Evolutionary conservation across 2,888 invertebrate species (phyloP).

Genomic region (Scrobipalpa costella): DNA sequence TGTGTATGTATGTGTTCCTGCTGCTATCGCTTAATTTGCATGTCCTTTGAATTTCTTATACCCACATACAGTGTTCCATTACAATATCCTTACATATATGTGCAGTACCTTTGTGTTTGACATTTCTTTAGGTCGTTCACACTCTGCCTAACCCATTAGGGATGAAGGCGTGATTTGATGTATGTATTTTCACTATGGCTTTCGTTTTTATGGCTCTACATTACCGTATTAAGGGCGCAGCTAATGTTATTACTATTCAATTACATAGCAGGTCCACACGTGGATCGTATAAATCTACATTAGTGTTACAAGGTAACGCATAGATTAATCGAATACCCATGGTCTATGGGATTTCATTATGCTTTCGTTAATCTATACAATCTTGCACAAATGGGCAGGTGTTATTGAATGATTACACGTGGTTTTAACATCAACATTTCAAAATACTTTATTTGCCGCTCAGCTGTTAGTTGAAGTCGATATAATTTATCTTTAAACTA

Average conservation of each 20-base stretch:
- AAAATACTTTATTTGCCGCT: not conserved
- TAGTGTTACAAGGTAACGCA: not conserved
- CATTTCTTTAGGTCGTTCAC: too few relatives aligned
- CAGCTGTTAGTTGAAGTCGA: not conserved
- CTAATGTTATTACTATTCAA: not conserved
- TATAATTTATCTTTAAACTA: not conserved
- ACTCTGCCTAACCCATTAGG: too few relatives aligned
- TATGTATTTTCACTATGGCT: not conserved
- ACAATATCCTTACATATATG: too few relatives aligned
- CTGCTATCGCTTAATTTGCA: too few relatives aligned
- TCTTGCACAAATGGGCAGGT: not conserved
- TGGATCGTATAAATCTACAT: not conserved
- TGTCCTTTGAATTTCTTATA: too few relatives aligned
- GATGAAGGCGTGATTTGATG: too few relatives aligned
- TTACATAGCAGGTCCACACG: not conserved
- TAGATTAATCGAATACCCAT: not conserved
- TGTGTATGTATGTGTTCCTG: too few relatives aligned
- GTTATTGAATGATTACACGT: not conserved
- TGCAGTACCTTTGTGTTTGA: too few relatives aligned
- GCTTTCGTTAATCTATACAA: too few relatives aligned
- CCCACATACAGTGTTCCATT: too few relatives aligned
- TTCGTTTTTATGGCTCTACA: not conserved
- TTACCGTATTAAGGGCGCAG: constrained; percentile 4
- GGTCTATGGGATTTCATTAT: not conserved
- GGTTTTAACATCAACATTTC: not conserved